phyloP scores from a whole-genome alignment of 2,888 invertebrate species.

The Eilema sororculum region DNA sequence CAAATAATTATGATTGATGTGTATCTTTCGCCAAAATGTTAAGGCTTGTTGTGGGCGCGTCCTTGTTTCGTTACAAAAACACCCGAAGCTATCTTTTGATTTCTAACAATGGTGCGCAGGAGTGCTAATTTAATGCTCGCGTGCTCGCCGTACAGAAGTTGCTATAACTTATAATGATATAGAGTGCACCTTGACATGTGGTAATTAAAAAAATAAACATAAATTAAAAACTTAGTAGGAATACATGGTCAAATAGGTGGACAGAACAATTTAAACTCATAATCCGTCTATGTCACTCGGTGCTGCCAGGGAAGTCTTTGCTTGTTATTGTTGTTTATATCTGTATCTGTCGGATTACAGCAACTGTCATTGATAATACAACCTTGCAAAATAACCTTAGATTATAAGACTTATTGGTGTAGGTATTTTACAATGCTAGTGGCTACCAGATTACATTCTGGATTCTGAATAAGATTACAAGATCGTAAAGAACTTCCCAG shows the following conservation, averaged over 20 bases:
- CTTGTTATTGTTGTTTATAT: background rate
- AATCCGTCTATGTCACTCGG: conserved; percentile 5
- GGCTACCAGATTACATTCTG: background rate
- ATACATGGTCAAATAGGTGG: conserved; percentile 1
- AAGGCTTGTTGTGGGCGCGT: conserved; percentile 60
- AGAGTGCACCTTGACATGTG: conserved; percentile 43
- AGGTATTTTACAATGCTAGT: background rate
- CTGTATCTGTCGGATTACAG: background rate
- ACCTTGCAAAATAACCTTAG: background rate
- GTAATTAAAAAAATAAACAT: conserved; percentile 50
- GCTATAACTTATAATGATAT: conserved; percentile 53
- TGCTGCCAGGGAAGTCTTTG: background rate
- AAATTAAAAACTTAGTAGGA: conserved; percentile 15
- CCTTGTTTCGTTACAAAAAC: conserved; percentile 55
- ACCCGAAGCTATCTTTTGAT: conserved; percentile 52
- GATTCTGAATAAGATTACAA: background rate
- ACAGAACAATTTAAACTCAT: conserved; percentile 15
- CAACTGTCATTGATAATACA: conserved; percentile 1
- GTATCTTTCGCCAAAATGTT: conserved; percentile 67
- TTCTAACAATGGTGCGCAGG: conserved; percentile 47
- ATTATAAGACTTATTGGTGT: background rate
- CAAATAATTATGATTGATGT: conserved; percentile 78
- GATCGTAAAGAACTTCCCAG: background rate
- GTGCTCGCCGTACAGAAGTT: conserved; percentile 47
- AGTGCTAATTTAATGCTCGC: conserved; percentile 54